Conservation (phyloP, 2,888 invertebrate species). For the Crepidodera aurea region DNA sequence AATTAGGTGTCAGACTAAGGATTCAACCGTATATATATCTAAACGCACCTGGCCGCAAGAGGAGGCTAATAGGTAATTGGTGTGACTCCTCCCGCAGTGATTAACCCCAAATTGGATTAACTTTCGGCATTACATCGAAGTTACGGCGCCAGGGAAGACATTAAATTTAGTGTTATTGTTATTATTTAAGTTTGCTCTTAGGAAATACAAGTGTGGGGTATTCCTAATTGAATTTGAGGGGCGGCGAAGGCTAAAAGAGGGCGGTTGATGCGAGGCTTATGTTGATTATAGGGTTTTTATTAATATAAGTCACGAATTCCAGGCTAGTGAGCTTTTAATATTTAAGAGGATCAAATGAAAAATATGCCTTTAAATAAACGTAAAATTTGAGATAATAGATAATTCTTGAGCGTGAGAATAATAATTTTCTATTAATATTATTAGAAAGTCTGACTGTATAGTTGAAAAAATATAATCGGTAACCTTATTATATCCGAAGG, state of each 20-base stretch:
- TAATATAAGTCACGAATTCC: background rate
- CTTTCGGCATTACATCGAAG: constrained; percentile 31
- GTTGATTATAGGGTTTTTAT: background rate
- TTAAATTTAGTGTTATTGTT: constrained; percentile 32
- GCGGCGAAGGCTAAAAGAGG: background rate
- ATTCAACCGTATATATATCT: constrained; percentile 21
- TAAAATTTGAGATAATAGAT: too few species aligned
- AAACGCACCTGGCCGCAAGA: constrained; percentile 30
- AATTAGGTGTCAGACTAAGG: constrained; percentile 27
- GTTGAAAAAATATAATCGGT: too few species aligned
- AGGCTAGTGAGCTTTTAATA: too few species aligned
- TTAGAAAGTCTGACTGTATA: too few species aligned
- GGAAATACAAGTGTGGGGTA: constrained; percentile 19
- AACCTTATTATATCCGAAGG: too few species aligned
- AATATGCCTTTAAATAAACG: too few species aligned
- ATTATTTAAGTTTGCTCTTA: constrained; percentile 29
- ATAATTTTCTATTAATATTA: too few species aligned
- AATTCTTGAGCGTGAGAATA: too few species aligned
- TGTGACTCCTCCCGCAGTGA: constrained; percentile 27
- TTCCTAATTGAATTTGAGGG: constrained; percentile 13
- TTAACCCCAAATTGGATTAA: constrained; percentile 39
- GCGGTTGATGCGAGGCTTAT: background rate
- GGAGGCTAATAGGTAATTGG: constrained; percentile 28
- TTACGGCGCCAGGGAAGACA: constrained; percentile 23
- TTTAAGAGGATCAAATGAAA: too few species aligned